Percentiles rank a stretch among this genome's conserved stretches.
These are phyloP conservation scores for Ichneumoninae sp. DNA, from an alignment of 2,888 invertebrate species.

Conservation along the genomic window DNA sequence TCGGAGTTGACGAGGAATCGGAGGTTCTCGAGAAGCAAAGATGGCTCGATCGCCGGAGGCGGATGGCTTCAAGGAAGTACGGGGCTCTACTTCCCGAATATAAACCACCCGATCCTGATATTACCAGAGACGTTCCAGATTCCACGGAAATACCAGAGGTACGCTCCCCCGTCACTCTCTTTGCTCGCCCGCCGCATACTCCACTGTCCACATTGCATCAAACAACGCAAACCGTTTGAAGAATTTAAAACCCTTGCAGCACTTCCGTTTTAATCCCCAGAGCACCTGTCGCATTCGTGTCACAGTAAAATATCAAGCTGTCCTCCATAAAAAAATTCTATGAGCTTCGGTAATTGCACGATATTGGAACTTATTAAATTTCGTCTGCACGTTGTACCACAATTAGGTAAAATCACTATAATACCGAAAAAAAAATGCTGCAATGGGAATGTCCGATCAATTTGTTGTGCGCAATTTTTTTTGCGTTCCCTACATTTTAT, in stretches of 20 bases:
- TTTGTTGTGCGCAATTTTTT: too few species aligned
- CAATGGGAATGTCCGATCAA: too few species aligned
- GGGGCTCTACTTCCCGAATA: constrained; percentile 87
- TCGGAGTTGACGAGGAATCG: constrained; percentile 92
- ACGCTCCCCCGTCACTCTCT: constrained; percentile 31
- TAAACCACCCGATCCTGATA: constrained; percentile 87
- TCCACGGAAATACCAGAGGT: constrained; percentile 81
- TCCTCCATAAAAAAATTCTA: neutral
- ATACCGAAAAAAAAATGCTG: too few species aligned
- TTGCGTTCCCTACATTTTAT: too few species aligned
- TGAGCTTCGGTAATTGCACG: neutral
- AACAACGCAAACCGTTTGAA: neutral
- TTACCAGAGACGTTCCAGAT: constrained; percentile 84
- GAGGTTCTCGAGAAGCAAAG: constrained; percentile 90
- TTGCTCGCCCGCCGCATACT: neutral
- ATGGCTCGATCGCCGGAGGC: constrained; percentile 92
- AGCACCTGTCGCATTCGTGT: neutral
- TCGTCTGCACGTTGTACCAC: too few species aligned
- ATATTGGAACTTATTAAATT: neutral
- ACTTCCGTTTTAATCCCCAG: neutral
- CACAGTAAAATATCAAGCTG: neutral
- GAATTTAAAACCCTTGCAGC: constrained; percentile 21
- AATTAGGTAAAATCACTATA: too few species aligned
- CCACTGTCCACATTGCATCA: neutral
- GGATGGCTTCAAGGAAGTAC: constrained; percentile 90